Conservation (phyloP, 2,888 invertebrate species). For the Polydrusus tereticollis region DNA sequence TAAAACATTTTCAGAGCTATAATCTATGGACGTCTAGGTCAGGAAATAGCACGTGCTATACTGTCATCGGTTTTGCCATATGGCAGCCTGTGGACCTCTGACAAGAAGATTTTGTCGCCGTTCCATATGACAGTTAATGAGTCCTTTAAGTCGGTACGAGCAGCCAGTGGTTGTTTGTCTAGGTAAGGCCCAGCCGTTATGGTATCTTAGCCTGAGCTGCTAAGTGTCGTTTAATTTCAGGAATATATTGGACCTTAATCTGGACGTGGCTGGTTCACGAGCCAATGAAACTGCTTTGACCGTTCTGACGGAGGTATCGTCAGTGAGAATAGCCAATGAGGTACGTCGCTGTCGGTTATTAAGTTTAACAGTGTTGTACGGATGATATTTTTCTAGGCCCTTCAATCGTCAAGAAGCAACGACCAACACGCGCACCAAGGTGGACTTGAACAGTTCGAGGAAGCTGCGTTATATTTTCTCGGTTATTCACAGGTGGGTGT, state of each 20-base stretch:
- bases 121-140: conserved; percentile 64
- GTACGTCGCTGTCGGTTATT: conserved; percentile 61
- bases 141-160: conserved; percentile 55
- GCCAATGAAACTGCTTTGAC: conserved; percentile 61
- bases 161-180: conserved; percentile 46
- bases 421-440: conserved; percentile 66
- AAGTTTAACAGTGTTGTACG: no score
- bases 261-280: conserved; percentile 51
- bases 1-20: conserved; percentile 63
- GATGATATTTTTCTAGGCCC: conserved; percentile 54
- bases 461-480: conserved; percentile 70
- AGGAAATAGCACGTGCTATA: conserved; percentile 68
- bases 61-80: conserved; percentile 66
- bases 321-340: conserved; percentile 63
- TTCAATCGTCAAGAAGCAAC: conserved; percentile 52
- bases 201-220: no score
- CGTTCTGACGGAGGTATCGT: conserved; percentile 60
- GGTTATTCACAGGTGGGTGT: conserved; percentile 70
- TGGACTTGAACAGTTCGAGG: conserved; percentile 67
- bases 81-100: conserved; percentile 63
- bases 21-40: conserved; percentile 68
- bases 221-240: neutral
- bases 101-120: conserved; percentile 65
- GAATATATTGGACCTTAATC: conserved; percentile 54
- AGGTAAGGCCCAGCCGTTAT: conserved; percentile 19